Percentiles rank a stretch among this genome's conserved stretches.
Conservation (phyloP, 1,140 invertebrate species). For the Tribolium castaneum region DNA sequence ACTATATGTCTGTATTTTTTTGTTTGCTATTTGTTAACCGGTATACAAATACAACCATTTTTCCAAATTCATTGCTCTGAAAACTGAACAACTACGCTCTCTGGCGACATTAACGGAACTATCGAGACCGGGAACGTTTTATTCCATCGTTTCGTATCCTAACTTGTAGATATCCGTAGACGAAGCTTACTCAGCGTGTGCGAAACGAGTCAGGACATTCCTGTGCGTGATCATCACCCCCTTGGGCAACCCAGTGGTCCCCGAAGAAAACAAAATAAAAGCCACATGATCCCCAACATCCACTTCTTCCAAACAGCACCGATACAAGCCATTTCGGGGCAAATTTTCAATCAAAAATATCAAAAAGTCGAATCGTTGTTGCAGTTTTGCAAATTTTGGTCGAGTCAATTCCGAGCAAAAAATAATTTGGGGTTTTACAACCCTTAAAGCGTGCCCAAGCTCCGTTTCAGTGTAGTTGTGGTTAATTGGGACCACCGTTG, state of each 20-base stretch:
- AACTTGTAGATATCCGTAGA: too few species aligned
- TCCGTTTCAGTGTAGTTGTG: constrained; percentile 69
- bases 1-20: too few species aligned
- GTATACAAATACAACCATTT: too few species aligned
- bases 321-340: background rate
- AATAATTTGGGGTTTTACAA: constrained; percentile 67
- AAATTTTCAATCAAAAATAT: constrained; percentile 33
- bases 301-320: background rate
- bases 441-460: constrained; percentile 65
- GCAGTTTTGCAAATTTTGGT: constrained; percentile 50
- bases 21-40: too few species aligned
- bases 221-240: constrained; percentile 10
- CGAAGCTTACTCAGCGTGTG: constrained; percentile 26
- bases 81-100: too few species aligned
- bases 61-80: too few species aligned
- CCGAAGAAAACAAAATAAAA: constrained; percentile 7
- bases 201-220: background rate
- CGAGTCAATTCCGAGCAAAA: constrained; percentile 60
- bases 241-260: background rate
- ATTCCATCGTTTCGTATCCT: too few species aligned
- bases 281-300: background rate
- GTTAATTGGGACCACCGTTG: constrained; percentile 69
- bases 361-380: constrained; percentile 46
- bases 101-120: too few species aligned
- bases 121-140: too few species aligned